Evolutionary conservation across 2,888 invertebrate species (phyloP).

Genomic region (Drosophila paracracens): DNA sequence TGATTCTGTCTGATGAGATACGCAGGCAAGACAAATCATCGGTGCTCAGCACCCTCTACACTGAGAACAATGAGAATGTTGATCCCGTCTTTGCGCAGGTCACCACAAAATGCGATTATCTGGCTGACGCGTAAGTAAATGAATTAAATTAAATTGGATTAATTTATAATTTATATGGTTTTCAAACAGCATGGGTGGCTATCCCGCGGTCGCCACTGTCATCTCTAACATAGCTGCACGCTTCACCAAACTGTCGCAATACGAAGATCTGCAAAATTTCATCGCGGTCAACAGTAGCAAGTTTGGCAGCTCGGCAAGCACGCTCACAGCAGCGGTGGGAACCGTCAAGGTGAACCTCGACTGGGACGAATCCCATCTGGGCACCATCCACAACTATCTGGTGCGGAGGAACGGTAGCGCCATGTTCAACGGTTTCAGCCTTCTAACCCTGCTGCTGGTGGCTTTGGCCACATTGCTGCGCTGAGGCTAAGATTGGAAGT

Average conservation of each 20-base stretch:
- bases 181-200: slow-evolving; percentile 76
- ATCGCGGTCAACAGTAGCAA: slow-evolving; percentile 62
- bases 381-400: slow-evolving; percentile 69
- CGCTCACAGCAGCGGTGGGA: slow-evolving; percentile 70
- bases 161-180: background rate
- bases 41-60: slow-evolving; percentile 85
- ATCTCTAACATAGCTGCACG: slow-evolving; percentile 82
- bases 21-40: slow-evolving; percentile 83
- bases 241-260: slow-evolving; percentile 79
- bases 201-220: slow-evolving; percentile 77
- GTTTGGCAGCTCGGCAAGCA: slow-evolving; percentile 72
- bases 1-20: slow-evolving; percentile 84
- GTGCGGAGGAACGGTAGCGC: slow-evolving; percentile 54
- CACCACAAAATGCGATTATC: slow-evolving; percentile 55
- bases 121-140: slow-evolving; percentile 78
- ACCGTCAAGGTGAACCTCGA: slow-evolving; percentile 79
- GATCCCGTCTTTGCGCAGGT: slow-evolving; percentile 86
- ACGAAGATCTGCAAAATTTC: slow-evolving; percentile 70
- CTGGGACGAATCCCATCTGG: slow-evolving; percentile 78
- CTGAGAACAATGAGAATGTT: slow-evolving; percentile 86
- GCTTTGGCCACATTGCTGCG: slow-evolving; percentile 52
- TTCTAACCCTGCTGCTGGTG: slow-evolving; percentile 62
- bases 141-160: background rate
- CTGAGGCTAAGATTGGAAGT: slow-evolving; percentile 26
- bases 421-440: slow-evolving; percentile 57